phyloP scores from a whole-genome alignment of 2,888 invertebrate species.

The Orthosia gracilis region DNA sequence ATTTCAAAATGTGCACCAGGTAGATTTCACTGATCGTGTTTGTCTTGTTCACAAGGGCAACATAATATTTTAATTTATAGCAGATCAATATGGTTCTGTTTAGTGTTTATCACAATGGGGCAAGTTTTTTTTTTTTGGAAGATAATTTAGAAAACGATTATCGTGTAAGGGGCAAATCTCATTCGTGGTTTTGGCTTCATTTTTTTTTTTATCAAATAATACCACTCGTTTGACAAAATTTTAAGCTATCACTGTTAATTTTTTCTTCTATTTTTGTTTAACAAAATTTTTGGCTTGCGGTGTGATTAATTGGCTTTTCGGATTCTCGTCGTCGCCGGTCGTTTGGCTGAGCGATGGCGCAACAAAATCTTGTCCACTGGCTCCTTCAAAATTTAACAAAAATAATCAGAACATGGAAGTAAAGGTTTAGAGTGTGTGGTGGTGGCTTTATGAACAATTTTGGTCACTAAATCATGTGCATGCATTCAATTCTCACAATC shows the following conservation, averaged over 20 bases:
- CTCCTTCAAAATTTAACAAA: constrained; percentile 89
- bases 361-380: constrained; percentile 77
- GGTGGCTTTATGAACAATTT: constrained; percentile 87
- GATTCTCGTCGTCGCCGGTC: constrained; percentile 72
- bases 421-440: constrained; percentile 91
- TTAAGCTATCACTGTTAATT: constrained; percentile 88
- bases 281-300: constrained; percentile 89
- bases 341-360: constrained; percentile 68
- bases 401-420: constrained; percentile 86
- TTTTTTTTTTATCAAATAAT: constrained; percentile 83
- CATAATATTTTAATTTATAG: neutral
- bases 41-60: constrained; percentile 12
- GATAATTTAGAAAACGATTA: constrained; percentile 63
- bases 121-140: neutral
- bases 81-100: neutral
- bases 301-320: constrained; percentile 89
- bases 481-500: constrained; percentile 88
- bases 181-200: constrained; percentile 91
- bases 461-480: constrained; percentile 89
- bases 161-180: constrained; percentile 80
- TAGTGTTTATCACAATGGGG: neutral
- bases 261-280: constrained; percentile 86
- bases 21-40: constrained; percentile 6
- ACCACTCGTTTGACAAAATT: constrained; percentile 89
- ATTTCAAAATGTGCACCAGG: constrained; percentile 17